These are phyloP conservation scores for Drosophila grimshawi DNA, from an alignment of 1,140 invertebrate species.

Conservation along the genomic window DNA sequence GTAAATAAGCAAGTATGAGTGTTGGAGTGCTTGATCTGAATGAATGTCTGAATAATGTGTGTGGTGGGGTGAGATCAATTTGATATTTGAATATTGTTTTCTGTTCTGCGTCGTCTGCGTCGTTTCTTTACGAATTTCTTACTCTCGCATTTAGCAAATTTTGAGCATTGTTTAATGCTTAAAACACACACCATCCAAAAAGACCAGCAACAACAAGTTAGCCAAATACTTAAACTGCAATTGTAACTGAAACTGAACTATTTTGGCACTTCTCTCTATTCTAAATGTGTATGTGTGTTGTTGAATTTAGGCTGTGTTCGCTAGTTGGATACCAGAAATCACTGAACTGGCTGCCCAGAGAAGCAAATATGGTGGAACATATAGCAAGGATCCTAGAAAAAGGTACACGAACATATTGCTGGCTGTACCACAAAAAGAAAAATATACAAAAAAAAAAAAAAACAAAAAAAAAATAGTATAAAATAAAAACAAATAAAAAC, in stretches of 20 bases:
- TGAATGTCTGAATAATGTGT: conserved; percentile 10
- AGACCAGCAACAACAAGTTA: conserved; percentile 27
- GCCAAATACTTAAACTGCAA: conserved; percentile 39
- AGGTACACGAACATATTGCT: conserved; percentile 89
- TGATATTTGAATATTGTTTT: conserved; percentile 8
- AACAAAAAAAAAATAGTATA: conserved; percentile 59
- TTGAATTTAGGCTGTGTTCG: conserved; percentile 95
- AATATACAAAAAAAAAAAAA: conserved; percentile 53
- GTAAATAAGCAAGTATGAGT: conserved; percentile 21
- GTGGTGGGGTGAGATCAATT: background rate
- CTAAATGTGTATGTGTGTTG: conserved; percentile 83
- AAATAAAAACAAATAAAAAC: conserved; percentile 57
- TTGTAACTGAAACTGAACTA: conserved; percentile 41
- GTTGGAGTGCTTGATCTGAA: conserved; percentile 15
- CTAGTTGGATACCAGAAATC: conserved; percentile 99
- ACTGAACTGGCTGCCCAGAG: conserved; percentile 98
- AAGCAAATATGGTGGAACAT: conserved; percentile 98
- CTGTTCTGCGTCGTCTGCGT: conserved; percentile 23
- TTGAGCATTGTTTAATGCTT: conserved; percentile 10
- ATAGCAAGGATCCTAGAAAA: conserved; percentile 98
- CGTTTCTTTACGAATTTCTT: conserved; percentile 9
- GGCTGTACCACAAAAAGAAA: conserved; percentile 72
- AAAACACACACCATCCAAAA: conserved; percentile 34
- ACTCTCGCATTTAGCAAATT: conserved; percentile 12
- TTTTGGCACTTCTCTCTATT: conserved; percentile 57